A percentile compares a stretch with the other conserved stretches of the same genome.
Conservation (phyloP, 2,797 vertebrate genomes). For the Muscicapa striata region DNA sequence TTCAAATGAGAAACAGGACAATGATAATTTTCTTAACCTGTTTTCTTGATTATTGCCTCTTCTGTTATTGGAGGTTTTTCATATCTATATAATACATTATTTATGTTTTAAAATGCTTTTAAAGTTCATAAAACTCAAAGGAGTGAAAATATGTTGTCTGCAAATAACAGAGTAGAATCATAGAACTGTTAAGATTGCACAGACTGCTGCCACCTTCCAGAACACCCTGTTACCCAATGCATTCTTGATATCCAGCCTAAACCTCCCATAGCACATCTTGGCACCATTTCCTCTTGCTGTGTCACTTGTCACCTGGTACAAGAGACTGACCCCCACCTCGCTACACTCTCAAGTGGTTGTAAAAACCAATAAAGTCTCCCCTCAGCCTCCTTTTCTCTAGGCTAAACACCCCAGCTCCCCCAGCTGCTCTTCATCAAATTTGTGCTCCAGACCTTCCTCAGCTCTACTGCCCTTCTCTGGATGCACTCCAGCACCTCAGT, state of each 20-base stretch:
- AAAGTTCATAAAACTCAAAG: background rate
- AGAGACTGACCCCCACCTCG: background rate
- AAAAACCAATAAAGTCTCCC: background rate
- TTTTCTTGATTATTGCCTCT: background rate
- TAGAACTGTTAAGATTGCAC: background rate
- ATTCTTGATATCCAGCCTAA: background rate
- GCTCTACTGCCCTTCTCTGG: background rate
- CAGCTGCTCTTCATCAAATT: accelerated
- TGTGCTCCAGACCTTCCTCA: background rate
- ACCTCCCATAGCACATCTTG: background rate
- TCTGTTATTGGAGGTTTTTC: background rate
- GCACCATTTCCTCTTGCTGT: background rate
- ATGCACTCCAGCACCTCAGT: background rate
- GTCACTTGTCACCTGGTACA: no score
- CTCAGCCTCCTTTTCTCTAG: background rate
- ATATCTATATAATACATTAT: background rate
- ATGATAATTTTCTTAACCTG: background rate
- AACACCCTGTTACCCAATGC: background rate
- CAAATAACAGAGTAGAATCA: background rate
- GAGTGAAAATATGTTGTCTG: background rate
- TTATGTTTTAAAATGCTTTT: background rate
- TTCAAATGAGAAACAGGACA: conserved; percentile 4
- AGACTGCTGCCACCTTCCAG: accelerated
- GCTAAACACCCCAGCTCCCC: background rate
- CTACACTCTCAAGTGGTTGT: background rate